phyloP scores from a whole-genome alignment of 2,113 vertebrate species.

The Raja brachyura region DNA sequence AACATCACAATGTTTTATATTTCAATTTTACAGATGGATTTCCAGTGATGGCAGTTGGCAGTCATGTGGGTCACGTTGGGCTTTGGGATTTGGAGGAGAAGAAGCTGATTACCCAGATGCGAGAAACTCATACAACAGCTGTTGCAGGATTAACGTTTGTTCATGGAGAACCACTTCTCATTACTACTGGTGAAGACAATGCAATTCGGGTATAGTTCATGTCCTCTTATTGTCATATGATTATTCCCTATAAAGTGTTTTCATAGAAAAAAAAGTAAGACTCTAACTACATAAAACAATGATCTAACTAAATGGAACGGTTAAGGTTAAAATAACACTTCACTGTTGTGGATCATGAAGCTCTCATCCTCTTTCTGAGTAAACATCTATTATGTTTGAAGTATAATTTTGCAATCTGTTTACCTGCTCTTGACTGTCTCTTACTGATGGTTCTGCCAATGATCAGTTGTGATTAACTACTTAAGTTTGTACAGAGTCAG shows the following conservation, averaged over 20 bases:
- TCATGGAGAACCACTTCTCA: slow-evolving; percentile 78
- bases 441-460: background rate
- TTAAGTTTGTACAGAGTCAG: background rate
- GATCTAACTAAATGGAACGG: no score
- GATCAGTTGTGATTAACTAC: background rate
- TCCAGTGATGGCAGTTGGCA: slow-evolving; percentile 78
- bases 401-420: background rate
- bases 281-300: no score
- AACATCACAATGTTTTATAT: background rate
- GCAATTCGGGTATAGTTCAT: slow-evolving; percentile 69
- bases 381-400: background rate
- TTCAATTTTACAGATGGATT: slow-evolving; percentile 24
- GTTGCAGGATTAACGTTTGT: slow-evolving; percentile 81
- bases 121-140: slow-evolving; percentile 75
- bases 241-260: background rate
- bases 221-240: background rate
- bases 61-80: slow-evolving; percentile 84
- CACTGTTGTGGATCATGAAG: background rate
- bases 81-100: slow-evolving; percentile 88
- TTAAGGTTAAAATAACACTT: no score
- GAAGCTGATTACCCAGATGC: slow-evolving; percentile 78
- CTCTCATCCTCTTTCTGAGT: background rate
- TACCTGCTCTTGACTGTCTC: background rate
- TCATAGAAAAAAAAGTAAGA: no score
- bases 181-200: slow-evolving; percentile 89